Evolutionary conservation across 2,113 vertebrate species (phyloP).

Genomic region (Microtus pennsylvanicus): DNA sequence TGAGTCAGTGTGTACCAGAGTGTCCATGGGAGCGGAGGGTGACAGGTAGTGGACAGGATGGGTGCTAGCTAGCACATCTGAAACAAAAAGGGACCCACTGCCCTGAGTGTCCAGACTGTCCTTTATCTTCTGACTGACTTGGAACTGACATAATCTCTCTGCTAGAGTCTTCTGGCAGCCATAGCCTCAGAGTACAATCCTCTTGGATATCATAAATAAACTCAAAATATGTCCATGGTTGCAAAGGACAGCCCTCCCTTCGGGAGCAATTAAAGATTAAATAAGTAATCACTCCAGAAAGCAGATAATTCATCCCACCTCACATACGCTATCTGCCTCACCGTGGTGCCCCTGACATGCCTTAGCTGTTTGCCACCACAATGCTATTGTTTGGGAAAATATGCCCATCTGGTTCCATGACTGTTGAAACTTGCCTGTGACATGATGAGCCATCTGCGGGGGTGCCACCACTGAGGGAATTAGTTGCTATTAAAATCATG

Average conservation of each 20-base stretch:
- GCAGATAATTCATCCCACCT: constrained; percentile 29
- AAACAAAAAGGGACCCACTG: background rate
- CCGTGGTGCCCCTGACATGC: constrained; percentile 60
- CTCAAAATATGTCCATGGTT: background rate
- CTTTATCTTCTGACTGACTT: background rate
- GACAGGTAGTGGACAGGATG: background rate
- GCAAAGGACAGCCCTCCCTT: background rate
- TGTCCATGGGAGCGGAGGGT: background rate
- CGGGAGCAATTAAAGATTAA: constrained; percentile 52
- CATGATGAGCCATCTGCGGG: constrained; percentile 82
- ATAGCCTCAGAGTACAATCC: background rate
- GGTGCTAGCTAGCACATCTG: background rate
- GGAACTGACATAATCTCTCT: background rate
- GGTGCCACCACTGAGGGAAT: constrained; percentile 87
- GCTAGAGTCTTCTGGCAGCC: background rate
- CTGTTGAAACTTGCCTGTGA: constrained; percentile 88
- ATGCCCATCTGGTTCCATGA: constrained; percentile 73
- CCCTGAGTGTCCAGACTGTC: background rate
- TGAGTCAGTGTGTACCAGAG: background rate
- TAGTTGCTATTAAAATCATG: constrained; percentile 89
- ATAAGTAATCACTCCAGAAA: constrained; percentile 54
- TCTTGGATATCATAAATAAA: background rate
- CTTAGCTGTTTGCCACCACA: constrained; percentile 61
- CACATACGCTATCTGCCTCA: constrained; percentile 37
- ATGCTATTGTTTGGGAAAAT: constrained; percentile 73